Evolutionary conservation across 2,797 vertebrate species (phyloP), one percentile per base, ranked within the genome.

Genomic region (Trachurus trachurus): DNA sequence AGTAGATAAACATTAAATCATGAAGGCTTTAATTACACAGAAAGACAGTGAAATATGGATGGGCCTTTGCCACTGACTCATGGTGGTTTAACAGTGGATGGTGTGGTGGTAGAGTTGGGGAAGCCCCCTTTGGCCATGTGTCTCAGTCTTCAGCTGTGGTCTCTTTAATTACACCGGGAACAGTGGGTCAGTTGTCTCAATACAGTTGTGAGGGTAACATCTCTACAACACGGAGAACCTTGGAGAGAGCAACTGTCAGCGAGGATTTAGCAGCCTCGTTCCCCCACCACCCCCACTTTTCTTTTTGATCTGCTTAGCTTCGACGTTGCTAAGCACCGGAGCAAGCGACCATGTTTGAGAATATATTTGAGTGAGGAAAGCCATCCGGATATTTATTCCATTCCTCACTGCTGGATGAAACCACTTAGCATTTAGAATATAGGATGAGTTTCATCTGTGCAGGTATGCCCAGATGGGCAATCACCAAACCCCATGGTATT

Each of bases 131-230:
- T 71, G 68, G 74, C 82, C 74, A 76, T 83, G 80, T 81, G 86
- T 62, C 83, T 60, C 68, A 31, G 75, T 91, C 92, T 95, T 95
- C 95, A 95, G 94, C 93, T 89, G 94, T 83, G 88, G 91, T 94
- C 85, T 84, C 90, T 95, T 93, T 95, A 94, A 95, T 95, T 94
- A 94, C 91, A 89, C 81, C 84, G 78, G 93, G 95, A 96, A 97
- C 96, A 96, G 96, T 95, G 92, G 93, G 87, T 86, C 85, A 91
- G 94, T 96, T 97, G 95, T 96, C 78, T 93, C 87, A 83, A 89
- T 93, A 91, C 88, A 90, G 86, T 83, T 80, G 37, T 87, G 93
- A 86, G 89, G 77, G 93, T 92, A 87, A 91, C 86, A 93, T 96
- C 94, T 94, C 95, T 91, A 94, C 95, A 94, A 93, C 94, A 90